Evolutionary conservation across 2,113 vertebrate species (phyloP).

Genomic region (Pontoporia blainvillei): DNA sequence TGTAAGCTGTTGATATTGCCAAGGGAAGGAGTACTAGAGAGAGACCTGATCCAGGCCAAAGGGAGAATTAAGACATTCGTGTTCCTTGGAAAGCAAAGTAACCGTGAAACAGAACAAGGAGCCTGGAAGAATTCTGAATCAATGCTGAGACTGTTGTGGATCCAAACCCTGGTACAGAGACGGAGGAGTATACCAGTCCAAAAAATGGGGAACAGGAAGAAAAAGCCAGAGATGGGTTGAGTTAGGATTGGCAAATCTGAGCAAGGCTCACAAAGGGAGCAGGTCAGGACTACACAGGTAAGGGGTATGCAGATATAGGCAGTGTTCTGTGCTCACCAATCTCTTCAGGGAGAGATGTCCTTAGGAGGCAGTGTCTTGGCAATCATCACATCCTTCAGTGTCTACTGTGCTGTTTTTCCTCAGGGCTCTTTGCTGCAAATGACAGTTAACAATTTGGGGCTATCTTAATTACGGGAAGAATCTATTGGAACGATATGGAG

Average conservation of each 20-base stretch:
- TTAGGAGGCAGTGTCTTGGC: background rate
- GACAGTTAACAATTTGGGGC: background rate
- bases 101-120: background rate
- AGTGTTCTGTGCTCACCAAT: background rate
- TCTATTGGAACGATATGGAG: background rate
- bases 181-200: background rate
- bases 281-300: no score
- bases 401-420: background rate
- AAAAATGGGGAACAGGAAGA: background rate
- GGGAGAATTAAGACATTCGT: background rate
- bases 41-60: background rate
- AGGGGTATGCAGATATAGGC: background rate
- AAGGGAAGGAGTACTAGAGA: background rate
- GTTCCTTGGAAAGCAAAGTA: background rate
- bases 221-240: background rate
- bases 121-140: background rate
- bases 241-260: background rate
- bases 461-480: background rate
- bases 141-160: background rate
- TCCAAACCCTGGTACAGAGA: background rate
- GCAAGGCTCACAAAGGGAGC: background rate
- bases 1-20: background rate
- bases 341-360: background rate
- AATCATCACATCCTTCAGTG: background rate
- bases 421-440: background rate